A percentile compares a stretch with the other conserved stretches of the same genome.
Conservation (phyloP, 1,140 invertebrate genomes). For the Trichonephila inaurata region DNA sequence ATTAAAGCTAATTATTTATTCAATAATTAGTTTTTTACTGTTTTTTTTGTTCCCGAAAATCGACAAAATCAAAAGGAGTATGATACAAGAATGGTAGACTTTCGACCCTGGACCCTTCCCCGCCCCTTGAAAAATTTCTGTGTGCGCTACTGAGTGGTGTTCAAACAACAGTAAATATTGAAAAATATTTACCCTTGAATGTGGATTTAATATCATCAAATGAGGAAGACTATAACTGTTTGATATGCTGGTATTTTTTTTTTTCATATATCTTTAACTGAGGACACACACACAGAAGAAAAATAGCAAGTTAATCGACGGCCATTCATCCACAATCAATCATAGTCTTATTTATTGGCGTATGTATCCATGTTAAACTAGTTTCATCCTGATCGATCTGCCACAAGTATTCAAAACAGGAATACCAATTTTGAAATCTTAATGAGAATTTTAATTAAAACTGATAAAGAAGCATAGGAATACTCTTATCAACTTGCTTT, state of each 20-base stretch:
- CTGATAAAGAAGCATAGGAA: background rate
- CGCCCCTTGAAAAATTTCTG: no score
- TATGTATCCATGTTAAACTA: background rate
- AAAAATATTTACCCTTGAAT: background rate
- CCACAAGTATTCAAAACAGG: background rate
- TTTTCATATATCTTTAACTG: background rate
- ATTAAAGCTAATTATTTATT: no score
- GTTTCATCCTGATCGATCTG: background rate
- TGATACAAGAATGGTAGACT: no score
- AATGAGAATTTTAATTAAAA: constrained; percentile 42
- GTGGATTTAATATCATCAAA: background rate
- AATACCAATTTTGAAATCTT: constrained; percentile 24
- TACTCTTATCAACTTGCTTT: background rate
- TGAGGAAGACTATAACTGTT: background rate
- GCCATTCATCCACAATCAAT: background rate
- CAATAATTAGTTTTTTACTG: no score
- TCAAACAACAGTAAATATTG: background rate
- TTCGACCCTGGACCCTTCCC: no score
- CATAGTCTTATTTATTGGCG: background rate
- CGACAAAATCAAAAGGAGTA: no score
- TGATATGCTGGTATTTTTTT: background rate
- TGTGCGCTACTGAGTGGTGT: no score
- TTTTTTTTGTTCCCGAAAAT: no score
- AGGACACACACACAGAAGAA: background rate
- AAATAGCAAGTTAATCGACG: background rate